These are phyloP conservation scores for Drosophila persimilis DNA, from an alignment of 1,140 invertebrate genomes.

Conservation along the genomic window DNA sequence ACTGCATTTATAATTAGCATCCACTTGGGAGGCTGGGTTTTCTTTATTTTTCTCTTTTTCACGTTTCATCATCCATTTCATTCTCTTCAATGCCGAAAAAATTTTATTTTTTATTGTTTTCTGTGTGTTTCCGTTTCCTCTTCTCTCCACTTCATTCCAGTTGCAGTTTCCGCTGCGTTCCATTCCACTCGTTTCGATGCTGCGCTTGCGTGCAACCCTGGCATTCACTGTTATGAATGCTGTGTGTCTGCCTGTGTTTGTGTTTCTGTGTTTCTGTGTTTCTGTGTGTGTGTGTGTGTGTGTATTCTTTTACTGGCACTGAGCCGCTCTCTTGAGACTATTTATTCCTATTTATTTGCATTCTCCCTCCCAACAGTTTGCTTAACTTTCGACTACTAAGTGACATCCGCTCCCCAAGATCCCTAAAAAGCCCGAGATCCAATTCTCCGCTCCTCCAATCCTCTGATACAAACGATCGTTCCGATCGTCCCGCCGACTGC, in stretches of 20 bases:
- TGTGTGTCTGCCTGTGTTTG: not conserved
- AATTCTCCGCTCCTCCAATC: slow-evolving; percentile 12
- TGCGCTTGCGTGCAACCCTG: not conserved
- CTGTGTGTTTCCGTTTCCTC: too few species aligned
- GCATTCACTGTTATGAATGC: not conserved
- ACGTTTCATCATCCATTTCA: not conserved
- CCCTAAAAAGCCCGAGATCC: not conserved
- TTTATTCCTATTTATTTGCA: slow-evolving; percentile 40
- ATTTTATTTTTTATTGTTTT: too few species aligned
- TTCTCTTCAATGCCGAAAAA: too few species aligned
- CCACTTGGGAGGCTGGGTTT: slow-evolving; percentile 17
- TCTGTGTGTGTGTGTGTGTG: slow-evolving; percentile 29
- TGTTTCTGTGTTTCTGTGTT: slow-evolving; percentile 23
- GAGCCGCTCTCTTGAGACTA: slow-evolving; percentile 28
- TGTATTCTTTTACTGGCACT: slow-evolving; percentile 4
- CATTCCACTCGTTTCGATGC: too few species aligned
- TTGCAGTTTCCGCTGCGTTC: too few species aligned
- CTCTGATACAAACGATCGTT: not conserved
- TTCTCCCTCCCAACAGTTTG: slow-evolving; percentile 50
- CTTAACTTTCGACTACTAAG: slow-evolving; percentile 64
- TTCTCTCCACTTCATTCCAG: too few species aligned
- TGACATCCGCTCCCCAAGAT: slow-evolving; percentile 39
- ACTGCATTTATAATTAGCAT: slow-evolving; percentile 62
- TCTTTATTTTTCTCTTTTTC: not conserved
- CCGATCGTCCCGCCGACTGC: slow-evolving; percentile 3